A percentile compares a stretch with the other conserved stretches of the same genome.
phyloP scores from a whole-genome alignment of 2,113 vertebrate genomes.

The Dromiciops gliroides region DNA sequence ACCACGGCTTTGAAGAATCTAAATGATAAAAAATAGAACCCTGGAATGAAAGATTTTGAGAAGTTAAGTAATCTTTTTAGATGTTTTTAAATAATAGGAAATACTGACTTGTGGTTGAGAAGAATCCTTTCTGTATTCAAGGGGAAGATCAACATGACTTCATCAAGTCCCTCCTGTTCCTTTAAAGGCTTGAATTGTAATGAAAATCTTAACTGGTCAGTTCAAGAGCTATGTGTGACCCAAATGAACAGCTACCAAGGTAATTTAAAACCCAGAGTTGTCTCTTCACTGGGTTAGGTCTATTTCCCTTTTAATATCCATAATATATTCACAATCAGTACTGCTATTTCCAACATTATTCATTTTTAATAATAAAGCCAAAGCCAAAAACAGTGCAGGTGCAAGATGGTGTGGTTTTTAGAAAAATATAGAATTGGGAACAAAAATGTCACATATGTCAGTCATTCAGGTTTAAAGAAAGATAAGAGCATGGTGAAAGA shows the following conservation, averaged over 20 bases:
- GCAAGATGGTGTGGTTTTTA: not conserved
- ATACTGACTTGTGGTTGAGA: not conserved
- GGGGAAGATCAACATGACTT: not conserved
- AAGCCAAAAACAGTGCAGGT: not conserved
- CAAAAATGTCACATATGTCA: not conserved
- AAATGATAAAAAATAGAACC: not conserved
- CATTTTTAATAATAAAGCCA: not conserved
- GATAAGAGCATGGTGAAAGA: not conserved
- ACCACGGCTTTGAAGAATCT: not conserved
- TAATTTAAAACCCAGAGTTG: constrained; percentile 4
- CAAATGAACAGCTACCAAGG: not conserved
- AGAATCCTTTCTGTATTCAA: not conserved
- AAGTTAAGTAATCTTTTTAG: not conserved
- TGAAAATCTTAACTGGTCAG: not conserved
- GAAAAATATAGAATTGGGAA: not conserved
- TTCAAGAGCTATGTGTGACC: not conserved
- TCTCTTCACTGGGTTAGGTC: not conserved
- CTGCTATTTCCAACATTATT: not conserved
- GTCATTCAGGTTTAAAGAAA: not conserved
- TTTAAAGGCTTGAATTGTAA: not conserved
- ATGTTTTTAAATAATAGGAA: not conserved
- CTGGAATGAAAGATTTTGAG: not conserved
- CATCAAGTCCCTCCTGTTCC: not conserved
- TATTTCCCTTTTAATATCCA: not conserved
- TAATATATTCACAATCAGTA: not conserved